A percentile compares a stretch with the other conserved stretches of the same genome.
These are phyloP conservation scores for Ecliptopera silaceata DNA, from an alignment of 2,888 invertebrate genomes.

Conservation along the genomic window DNA sequence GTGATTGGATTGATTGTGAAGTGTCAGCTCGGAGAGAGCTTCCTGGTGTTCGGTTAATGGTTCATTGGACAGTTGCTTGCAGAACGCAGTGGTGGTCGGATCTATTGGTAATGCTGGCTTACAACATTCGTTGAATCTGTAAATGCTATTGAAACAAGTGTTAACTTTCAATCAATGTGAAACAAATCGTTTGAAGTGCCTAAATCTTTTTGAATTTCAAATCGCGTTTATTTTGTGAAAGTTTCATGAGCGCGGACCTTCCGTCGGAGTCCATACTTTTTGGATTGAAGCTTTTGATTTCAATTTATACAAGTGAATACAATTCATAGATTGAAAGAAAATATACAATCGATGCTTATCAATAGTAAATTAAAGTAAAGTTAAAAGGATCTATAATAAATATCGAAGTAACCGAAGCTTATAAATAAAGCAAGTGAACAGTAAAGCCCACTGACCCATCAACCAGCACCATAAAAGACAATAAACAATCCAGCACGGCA, in stretches of 20 bases:
- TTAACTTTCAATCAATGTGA: slow-evolving; percentile 9
- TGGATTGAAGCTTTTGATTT: neutral
- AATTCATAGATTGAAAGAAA: slow-evolving; percentile 14
- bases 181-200: slow-evolving; percentile 4
- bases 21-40: slow-evolving; percentile 53
- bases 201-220: neutral
- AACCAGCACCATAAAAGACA: slow-evolving; percentile 79
- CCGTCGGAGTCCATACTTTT: neutral
- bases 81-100: slow-evolving; percentile 38
- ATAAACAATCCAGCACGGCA: slow-evolving; percentile 74
- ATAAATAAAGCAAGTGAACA: slow-evolving; percentile 41
- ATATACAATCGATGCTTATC: neutral
- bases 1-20: slow-evolving; percentile 74
- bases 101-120: slow-evolving; percentile 31
- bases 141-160: slow-evolving; percentile 25
- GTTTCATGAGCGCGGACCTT: neutral
- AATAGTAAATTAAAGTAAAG: neutral
- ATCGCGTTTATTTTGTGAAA: slow-evolving; percentile 10
- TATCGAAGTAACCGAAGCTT: slow-evolving; percentile 20
- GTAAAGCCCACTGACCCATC: slow-evolving; percentile 61
- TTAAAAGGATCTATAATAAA: neutral
- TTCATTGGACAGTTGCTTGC: slow-evolving; percentile 43
- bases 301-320: slow-evolving; percentile 8
- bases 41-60: slow-evolving; percentile 60
- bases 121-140: slow-evolving; percentile 11